Evolutionary conservation across 2,113 vertebrate species (phyloP).

Genomic region (Willisornis vidua): DNA sequence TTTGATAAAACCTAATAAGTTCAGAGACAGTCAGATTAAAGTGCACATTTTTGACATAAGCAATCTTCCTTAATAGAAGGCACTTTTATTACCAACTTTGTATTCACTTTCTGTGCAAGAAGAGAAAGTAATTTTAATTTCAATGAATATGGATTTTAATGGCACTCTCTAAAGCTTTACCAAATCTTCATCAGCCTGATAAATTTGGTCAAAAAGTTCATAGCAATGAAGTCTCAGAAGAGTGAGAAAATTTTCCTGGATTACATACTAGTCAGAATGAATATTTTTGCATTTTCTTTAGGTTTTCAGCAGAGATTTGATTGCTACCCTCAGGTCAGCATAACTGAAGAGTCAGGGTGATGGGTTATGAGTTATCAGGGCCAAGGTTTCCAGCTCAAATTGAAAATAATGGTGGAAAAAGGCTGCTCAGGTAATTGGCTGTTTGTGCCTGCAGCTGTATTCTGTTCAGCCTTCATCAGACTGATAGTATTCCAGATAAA

Average conservation of each 20-base stretch:
- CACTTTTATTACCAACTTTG: slow-evolving; percentile 37
- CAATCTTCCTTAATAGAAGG: slow-evolving; percentile 30
- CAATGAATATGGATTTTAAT: slow-evolving; percentile 18
- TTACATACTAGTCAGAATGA: background rate
- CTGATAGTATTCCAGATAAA: slow-evolving; percentile 15
- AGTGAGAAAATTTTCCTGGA: background rate
- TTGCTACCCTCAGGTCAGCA: slow-evolving; percentile 22
- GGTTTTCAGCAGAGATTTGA: slow-evolving; percentile 6
- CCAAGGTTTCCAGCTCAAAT: background rate
- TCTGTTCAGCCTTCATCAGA: slow-evolving; percentile 27
- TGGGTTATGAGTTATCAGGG: slow-evolving; percentile 11
- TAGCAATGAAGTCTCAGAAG: background rate
- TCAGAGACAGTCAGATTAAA: slow-evolving; percentile 43
- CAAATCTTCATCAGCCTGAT: slow-evolving; percentile 26
- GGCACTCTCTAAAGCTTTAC: slow-evolving; percentile 30
- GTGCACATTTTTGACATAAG: slow-evolving; percentile 20
- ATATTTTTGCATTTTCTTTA: background rate
- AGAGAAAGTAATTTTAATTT: slow-evolving; percentile 53
- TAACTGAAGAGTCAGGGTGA: slow-evolving; percentile 18
- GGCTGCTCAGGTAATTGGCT: slow-evolving; percentile 32
- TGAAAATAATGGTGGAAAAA: slow-evolving; percentile 48
- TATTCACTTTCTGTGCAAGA: background rate
- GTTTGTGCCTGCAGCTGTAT: slow-evolving; percentile 33
- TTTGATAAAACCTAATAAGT: slow-evolving; percentile 46
- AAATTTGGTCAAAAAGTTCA: slow-evolving; percentile 44